Evolutionary conservation across 30 jellyfish, hydroid and myxozoan genomes (phyloP).

Genomic region (Chironex yamaguchii): DNA sequence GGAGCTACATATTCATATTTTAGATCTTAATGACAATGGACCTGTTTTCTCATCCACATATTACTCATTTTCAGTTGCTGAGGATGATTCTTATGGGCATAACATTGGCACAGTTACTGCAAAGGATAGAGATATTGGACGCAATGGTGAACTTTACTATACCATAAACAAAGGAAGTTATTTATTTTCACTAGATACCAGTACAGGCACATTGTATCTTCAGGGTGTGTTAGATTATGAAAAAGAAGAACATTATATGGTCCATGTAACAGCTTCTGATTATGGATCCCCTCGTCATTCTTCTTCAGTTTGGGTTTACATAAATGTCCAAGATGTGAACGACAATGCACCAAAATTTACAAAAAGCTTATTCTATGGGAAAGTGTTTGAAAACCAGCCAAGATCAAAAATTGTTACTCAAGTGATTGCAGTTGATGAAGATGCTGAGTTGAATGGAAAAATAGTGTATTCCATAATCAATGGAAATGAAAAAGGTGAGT

Average conservation of each 20-base stretch:
- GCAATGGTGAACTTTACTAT: conserved; percentile 51
- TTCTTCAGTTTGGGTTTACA: conserved; percentile 54
- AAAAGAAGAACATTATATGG: conserved; percentile 42
- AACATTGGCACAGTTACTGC: conserved; percentile 71
- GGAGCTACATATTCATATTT: conserved; percentile 14
- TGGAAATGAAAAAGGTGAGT: conserved; percentile 36
- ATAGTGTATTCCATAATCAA: conserved; percentile 21
- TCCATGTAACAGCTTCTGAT: conserved; percentile 75
- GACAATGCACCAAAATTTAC: conserved; percentile 80
- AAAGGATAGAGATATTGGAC: conserved; percentile 73
- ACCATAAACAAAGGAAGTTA: neutral
- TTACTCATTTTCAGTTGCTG: conserved; percentile 59
- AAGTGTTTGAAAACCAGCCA: conserved; percentile 46
- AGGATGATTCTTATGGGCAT: conserved; percentile 15
- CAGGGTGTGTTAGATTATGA: conserved; percentile 49
- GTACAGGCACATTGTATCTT: conserved; percentile 54
- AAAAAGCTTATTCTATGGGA: neutral
- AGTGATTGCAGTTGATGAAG: conserved; percentile 66
- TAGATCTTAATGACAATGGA: conserved; percentile 77
- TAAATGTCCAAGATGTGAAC: conserved; percentile 65
- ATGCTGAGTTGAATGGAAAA: conserved; percentile 53
- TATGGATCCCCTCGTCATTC: conserved; percentile 72
- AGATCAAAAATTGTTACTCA: conserved; percentile 29
- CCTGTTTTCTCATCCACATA: conserved; percentile 62
- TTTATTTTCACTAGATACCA: conserved; percentile 45